phyloP scores from a whole-genome alignment of 2,888 invertebrate genomes.

The Dioctria rufipes region DNA sequence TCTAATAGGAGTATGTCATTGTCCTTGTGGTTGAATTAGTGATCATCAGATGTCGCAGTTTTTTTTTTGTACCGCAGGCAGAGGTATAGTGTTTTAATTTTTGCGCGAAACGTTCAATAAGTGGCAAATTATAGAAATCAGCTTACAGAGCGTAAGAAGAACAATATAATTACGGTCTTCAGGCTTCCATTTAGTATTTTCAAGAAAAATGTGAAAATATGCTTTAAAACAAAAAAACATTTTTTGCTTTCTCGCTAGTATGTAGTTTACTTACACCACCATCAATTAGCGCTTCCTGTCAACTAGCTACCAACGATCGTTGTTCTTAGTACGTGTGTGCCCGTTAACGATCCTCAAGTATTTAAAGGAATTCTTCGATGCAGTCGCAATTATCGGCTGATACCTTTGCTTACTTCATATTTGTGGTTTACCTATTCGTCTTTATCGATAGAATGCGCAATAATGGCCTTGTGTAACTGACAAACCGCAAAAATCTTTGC shows the following conservation, averaged over 20 bases:
- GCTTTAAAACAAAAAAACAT: neutral
- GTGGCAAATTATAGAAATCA: slow-evolving; percentile 3
- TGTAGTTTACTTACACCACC: neutral
- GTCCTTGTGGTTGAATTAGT: neutral
- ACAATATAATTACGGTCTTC: neutral
- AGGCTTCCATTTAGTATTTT: neutral
- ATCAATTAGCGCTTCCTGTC: neutral
- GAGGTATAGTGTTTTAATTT: neutral
- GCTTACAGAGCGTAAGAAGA: neutral
- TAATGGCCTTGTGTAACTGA: slow-evolving; percentile 8
- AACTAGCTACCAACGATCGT: neutral
- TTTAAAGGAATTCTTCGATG: neutral
- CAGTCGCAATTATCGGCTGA: slow-evolving; percentile 5
- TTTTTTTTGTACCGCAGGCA: no score
- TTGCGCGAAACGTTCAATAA: neutral
- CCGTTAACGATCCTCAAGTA: neutral
- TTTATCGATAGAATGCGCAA: neutral
- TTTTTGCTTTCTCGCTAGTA: no score
- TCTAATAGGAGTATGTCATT: no score
- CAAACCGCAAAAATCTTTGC: neutral
- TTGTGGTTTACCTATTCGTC: slow-evolving; percentile 13
- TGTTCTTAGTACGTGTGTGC: neutral
- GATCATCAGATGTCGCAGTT: no score
- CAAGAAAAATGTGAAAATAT: neutral
- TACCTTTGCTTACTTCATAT: slow-evolving; percentile 19